phyloP scores from a whole-genome alignment of 1,140 invertebrate species.

The Saccostrea glomerata region DNA sequence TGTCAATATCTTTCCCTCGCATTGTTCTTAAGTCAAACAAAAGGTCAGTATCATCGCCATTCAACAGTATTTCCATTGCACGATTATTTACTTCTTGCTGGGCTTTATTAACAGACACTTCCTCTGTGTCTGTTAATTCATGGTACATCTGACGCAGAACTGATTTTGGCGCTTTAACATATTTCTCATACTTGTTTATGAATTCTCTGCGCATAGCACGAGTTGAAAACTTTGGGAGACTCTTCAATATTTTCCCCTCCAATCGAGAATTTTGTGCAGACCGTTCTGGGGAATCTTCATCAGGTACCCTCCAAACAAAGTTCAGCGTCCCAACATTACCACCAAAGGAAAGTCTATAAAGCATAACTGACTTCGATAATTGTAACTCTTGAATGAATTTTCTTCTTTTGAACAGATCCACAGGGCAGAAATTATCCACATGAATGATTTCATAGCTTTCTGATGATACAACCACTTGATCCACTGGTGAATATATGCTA shows the following conservation, averaged over 20 bases:
- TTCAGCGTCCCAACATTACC: conserved; percentile 40
- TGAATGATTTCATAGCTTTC: not conserved
- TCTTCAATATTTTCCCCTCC: conserved; percentile 3
- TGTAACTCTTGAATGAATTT: conserved; percentile 39
- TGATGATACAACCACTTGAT: not conserved
- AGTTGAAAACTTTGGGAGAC: conserved; percentile 48
- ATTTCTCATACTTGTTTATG: conserved; percentile 29
- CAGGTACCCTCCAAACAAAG: conserved; percentile 49
- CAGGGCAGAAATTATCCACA: not conserved
- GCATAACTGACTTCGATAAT: conserved; percentile 21
- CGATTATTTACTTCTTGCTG: conserved; percentile 12
- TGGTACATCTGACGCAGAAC: conserved; percentile 50
- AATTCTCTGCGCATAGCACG: conserved; percentile 52
- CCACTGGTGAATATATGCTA: not conserved
- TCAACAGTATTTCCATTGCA: not conserved
- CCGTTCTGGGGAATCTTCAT: not conserved
- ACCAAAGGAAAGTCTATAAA: conserved; percentile 40
- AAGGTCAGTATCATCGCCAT: conserved; percentile 43
- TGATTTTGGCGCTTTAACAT: conserved; percentile 39
- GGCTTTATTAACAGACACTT: not conserved
- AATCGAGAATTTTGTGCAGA: conserved; percentile 6
- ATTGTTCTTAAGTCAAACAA: conserved; percentile 23
- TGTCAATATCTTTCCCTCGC: conserved; percentile 44
- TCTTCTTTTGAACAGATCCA: conserved; percentile 27
- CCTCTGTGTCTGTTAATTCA: conserved; percentile 39